Percentiles rank a stretch among this genome's conserved stretches.
phyloP scores from a whole-genome alignment of 1,140 invertebrate genomes.

The Druon quercuslanigerum region DNA sequence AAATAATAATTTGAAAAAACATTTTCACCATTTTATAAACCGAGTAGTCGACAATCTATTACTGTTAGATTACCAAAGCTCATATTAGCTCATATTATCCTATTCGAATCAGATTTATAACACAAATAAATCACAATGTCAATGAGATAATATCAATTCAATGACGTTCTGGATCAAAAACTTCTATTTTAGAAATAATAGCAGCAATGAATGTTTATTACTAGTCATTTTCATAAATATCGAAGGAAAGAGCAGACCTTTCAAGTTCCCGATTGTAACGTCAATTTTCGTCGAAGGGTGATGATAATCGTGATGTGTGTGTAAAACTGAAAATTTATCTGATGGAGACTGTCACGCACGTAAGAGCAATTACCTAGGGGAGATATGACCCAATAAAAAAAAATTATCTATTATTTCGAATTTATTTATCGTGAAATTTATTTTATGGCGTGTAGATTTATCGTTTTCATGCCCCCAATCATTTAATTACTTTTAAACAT shows the following conservation, averaged over 20 bases:
- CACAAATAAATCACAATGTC: too few relatives aligned
- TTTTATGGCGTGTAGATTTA: too few relatives aligned
- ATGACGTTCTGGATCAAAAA: neutral
- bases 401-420: neutral
- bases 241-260: neutral
- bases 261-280: neutral
- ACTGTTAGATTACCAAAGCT: too few relatives aligned
- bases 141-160: too few relatives aligned
- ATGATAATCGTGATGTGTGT: neutral
- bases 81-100: too few relatives aligned
- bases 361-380: neutral
- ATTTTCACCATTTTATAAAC: too few relatives aligned
- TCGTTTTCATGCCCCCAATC: too few relatives aligned
- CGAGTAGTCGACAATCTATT: too few relatives aligned
- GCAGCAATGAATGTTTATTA: neutral
- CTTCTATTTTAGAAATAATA: neutral
- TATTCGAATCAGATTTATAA: too few relatives aligned
- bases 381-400: neutral
- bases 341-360: conserved; percentile 4
- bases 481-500: too few relatives aligned
- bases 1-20: too few relatives aligned
- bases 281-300: neutral
- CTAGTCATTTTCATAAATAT: conserved; percentile 16
- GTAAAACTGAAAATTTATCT: neutral
- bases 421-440: neutral